Evolutionary conservation across 2,888 invertebrate genomes (phyloP).

Genomic region (Thymelicus lineola): DNA sequence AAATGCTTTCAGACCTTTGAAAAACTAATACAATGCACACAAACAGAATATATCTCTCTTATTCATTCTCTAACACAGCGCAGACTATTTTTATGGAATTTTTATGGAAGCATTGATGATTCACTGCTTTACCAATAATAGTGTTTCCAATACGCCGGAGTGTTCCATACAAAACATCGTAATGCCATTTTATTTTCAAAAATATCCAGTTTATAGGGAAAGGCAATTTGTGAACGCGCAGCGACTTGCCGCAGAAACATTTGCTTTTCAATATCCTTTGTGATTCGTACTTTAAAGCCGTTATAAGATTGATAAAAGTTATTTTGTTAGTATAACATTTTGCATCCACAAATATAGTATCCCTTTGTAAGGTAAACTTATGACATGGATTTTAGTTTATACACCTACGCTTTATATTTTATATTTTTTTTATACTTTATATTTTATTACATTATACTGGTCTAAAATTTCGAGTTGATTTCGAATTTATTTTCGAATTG

Average conservation of each 20-base stretch:
- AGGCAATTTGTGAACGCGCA: conserved; percentile 23
- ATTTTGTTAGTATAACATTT: conserved; percentile 11
- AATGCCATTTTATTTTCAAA: conserved; percentile 21
- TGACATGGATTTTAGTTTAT: background rate
- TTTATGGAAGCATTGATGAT: conserved; percentile 24
- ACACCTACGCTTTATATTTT: too few species aligned
- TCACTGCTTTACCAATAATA: conserved; percentile 33
- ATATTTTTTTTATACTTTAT: too few species aligned
- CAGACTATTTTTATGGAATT: conserved; percentile 15
- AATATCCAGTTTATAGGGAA: conserved; percentile 28
- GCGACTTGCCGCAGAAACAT: conserved; percentile 11
- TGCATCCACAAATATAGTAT: conserved; percentile 1
- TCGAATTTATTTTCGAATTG: too few species aligned
- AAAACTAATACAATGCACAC: background rate
- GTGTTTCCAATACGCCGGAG: conserved; percentile 35
- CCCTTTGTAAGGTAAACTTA: too few species aligned
- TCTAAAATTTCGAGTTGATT: too few species aligned
- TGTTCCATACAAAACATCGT: conserved; percentile 29
- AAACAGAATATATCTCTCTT: background rate
- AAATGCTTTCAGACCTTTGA: background rate
- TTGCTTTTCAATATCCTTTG: conserved; percentile 29
- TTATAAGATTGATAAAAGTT: conserved; percentile 23
- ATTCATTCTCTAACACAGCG: conserved; percentile 5
- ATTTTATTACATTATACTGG: too few species aligned
- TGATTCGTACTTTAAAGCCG: conserved; percentile 10